Evolutionary conservation across 2,113 vertebrate species (phyloP).

Genomic region (Anolis sagrei): DNA sequence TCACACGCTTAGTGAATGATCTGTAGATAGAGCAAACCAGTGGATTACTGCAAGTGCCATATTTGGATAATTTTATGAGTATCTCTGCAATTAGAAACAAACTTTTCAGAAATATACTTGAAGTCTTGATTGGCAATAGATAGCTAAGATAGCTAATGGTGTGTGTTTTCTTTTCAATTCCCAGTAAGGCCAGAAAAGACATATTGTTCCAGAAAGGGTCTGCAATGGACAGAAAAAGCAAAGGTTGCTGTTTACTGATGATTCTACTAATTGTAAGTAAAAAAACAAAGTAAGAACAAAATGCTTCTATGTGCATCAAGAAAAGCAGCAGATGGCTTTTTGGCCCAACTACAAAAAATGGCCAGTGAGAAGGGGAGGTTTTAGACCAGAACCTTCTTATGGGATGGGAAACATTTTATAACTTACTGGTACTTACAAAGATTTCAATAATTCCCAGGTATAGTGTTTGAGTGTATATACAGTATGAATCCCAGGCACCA

Average conservation of each 20-base stretch:
- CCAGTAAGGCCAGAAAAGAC: constrained; percentile 42
- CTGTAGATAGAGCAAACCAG: neutral
- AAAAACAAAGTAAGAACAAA: neutral
- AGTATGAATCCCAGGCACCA: neutral
- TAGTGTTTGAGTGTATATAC: neutral
- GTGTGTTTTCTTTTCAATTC: constrained; percentile 51
- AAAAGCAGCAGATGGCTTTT: neutral
- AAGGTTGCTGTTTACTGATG: constrained; percentile 64
- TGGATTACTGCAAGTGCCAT: neutral
- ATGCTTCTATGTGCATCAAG: neutral
- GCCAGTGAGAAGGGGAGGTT: neutral
- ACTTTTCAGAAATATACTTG: neutral
- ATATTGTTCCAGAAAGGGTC: constrained; percentile 44
- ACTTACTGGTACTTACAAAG: neutral
- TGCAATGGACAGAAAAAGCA: constrained; percentile 65
- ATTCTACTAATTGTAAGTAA: constrained; percentile 73
- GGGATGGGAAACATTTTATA: neutral
- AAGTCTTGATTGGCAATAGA: neutral
- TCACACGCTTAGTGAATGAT: neutral
- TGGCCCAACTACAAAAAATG: neutral
- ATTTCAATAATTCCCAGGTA: neutral
- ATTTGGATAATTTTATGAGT: neutral
- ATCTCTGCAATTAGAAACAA: neutral
- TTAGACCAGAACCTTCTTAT: neutral
- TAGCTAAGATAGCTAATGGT: constrained; percentile 33